Conservation (phyloP, 2,113 vertebrate species). For the Calyptomena viridis region DNA sequence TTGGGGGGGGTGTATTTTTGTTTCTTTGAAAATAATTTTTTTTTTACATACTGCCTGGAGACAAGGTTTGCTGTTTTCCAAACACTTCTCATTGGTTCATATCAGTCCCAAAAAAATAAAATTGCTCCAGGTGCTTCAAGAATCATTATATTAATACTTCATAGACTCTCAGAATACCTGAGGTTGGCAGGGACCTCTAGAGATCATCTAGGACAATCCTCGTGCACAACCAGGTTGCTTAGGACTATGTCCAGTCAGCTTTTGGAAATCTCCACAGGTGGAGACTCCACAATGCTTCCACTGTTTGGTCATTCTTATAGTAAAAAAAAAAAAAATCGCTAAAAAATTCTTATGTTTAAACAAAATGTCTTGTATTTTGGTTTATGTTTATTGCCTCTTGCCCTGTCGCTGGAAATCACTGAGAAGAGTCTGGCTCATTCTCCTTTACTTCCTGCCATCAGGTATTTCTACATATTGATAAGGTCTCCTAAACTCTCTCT, state of each 20-base stretch:
- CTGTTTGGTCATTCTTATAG: not conserved
- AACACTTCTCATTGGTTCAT: not conserved
- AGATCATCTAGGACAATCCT: not conserved
- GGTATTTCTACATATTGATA: not conserved
- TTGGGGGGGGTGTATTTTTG: not conserved
- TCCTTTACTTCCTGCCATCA: not conserved
- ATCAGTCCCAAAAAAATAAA: not conserved
- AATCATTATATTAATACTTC: not conserved
- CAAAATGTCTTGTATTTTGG: not conserved
- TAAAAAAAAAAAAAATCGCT: not conserved
- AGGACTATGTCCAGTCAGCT: not conserved
- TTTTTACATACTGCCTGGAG: not conserved
- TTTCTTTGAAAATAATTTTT: not conserved
- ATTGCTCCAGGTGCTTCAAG: not conserved
- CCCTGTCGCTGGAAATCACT: not conserved
- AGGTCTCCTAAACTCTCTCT: not conserved
- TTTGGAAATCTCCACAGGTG: not conserved
- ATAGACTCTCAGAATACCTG: not conserved
- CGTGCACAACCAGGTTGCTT: not conserved
- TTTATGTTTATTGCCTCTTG: not conserved
- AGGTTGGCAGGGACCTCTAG: not conserved
- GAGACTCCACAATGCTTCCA: not conserved
- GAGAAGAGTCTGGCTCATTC: not conserved
- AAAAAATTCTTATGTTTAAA: not conserved
- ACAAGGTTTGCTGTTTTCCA: not conserved